A percentile compares a stretch with the other conserved stretches of the same genome.
phyloP scores from a whole-genome alignment of 2,113 vertebrate genomes.

The Paralichthys olivaceus region DNA sequence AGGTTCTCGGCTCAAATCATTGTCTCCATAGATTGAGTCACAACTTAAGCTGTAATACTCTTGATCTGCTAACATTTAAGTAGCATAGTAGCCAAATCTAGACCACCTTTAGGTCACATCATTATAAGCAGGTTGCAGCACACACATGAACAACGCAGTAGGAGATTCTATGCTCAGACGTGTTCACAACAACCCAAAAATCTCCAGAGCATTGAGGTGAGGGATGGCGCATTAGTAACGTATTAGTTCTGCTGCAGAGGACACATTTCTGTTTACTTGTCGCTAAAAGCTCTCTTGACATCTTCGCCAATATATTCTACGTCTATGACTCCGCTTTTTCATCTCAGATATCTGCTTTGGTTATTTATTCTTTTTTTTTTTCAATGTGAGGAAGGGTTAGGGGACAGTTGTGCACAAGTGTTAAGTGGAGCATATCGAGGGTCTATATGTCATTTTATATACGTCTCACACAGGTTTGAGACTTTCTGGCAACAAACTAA shows the following conservation, averaged over 20 bases:
- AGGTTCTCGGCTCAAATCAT: background rate
- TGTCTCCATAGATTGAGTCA: background rate
- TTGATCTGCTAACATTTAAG: too few species aligned
- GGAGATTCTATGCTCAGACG: background rate
- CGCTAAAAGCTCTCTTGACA: background rate
- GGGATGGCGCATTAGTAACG: background rate
- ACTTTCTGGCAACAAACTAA: conserved; percentile 16
- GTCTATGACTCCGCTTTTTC: too few species aligned
- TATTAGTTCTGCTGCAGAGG: background rate
- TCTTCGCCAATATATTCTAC: too few species aligned
- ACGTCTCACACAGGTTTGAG: conserved; percentile 9
- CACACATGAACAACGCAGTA: too few species aligned
- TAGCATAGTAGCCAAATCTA: background rate
- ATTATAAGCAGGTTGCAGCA: too few species aligned
- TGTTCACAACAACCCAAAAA: background rate
- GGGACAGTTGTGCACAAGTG: background rate
- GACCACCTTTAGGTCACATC: background rate
- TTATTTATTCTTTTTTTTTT: too few species aligned
- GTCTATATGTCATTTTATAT: background rate
- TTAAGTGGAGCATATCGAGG: background rate
- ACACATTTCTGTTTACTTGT: background rate
- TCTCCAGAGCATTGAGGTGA: background rate
- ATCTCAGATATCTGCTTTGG: conserved; percentile 1
- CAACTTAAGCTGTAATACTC: background rate
- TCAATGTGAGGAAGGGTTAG: too few species aligned